phyloP scores from a whole-genome alignment of 2,888 invertebrate species.

The Phengaris alcon region DNA sequence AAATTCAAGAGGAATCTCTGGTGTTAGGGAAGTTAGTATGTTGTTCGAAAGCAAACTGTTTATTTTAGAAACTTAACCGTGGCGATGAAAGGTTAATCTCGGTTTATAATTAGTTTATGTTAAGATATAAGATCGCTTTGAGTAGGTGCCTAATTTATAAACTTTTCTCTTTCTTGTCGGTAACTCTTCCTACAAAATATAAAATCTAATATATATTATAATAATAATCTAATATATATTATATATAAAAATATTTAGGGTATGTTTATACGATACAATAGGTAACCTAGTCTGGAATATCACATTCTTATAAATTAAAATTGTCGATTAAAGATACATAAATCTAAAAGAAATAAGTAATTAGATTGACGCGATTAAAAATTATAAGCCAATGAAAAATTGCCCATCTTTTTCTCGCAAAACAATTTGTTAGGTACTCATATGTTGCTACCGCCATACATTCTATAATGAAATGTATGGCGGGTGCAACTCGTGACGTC shows the following conservation, averaged over 20 bases:
- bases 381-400: no score
- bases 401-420: no score
- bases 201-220: not conserved
- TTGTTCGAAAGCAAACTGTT: not conserved
- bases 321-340: no score
- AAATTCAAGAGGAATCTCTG: not conserved
- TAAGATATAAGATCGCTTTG: not conserved
- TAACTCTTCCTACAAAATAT: not conserved
- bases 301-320: no score
- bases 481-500: no score
- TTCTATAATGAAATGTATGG: no score
- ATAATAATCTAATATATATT: not conserved
- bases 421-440: no score
- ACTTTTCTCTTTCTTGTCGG: not conserved
- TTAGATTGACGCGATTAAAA: no score
- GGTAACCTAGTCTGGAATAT: no score
- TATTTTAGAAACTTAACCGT: conserved; percentile 7
- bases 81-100: not conserved
- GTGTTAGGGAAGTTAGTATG: no score
- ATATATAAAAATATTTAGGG: not conserved
- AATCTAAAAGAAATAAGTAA: no score
- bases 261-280: not conserved
- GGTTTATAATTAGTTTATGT: not conserved
- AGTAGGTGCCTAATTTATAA: not conserved
- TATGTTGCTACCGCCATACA: no score